phyloP scores from a whole-genome alignment of 2,888 invertebrate genomes.

The Sipha maydis region DNA sequence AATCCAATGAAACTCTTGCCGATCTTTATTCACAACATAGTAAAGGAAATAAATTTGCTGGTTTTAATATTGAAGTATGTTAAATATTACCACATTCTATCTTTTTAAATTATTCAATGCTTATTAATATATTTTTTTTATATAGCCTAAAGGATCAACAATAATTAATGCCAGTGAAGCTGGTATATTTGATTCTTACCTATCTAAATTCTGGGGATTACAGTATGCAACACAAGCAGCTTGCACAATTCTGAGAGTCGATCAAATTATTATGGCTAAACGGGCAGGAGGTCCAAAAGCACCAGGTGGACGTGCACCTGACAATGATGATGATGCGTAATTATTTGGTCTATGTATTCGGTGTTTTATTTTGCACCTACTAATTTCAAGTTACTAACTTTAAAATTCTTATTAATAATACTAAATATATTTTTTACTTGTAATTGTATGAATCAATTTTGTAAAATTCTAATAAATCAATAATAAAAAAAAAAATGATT shows the following conservation, averaged over 20 bases:
- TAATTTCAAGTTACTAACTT: conserved; percentile 60
- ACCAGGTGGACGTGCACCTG: conserved; percentile 71
- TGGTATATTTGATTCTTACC: conserved; percentile 84
- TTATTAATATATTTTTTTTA: conserved; percentile 63
- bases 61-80: conserved; percentile 85
- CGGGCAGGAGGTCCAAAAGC: conserved; percentile 94
- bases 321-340: conserved; percentile 74
- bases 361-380: conserved; percentile 25
- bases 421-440: conserved; percentile 54
- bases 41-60: conserved; percentile 82
- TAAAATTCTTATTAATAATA: conserved; percentile 48
- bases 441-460: conserved; percentile 51
- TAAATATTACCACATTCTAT: neutral
- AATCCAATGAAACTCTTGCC: conserved; percentile 86
- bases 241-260: conserved; percentile 90
- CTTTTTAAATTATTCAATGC: neutral
- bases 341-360: neutral
- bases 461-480: conserved; percentile 61
- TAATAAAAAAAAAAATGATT: conserved; percentile 66
- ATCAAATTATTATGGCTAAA: conserved; percentile 99
- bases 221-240: conserved; percentile 96
- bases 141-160: conserved; percentile 72
- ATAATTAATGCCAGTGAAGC: conserved; percentile 81
- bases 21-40: conserved; percentile 94
- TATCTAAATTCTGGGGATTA: conserved; percentile 91